A percentile compares a stretch with the other conserved stretches of the same genome.
Conservation (phyloP, 2,888 invertebrate species). For the Achlya flavicornis region DNA sequence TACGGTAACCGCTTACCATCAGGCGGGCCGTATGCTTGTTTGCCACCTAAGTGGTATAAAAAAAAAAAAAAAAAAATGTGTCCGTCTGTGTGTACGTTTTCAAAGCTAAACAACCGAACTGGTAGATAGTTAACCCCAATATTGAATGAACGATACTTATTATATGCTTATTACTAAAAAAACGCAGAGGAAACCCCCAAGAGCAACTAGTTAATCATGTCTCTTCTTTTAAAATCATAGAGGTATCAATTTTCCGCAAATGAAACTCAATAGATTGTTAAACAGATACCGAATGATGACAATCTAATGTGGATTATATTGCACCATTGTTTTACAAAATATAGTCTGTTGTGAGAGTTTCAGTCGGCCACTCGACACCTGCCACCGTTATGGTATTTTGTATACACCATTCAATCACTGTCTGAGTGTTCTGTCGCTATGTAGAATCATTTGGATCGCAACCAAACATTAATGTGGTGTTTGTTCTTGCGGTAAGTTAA, state of each 20-base stretch:
- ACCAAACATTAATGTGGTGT: too few species aligned
- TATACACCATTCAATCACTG: conserved; percentile 1
- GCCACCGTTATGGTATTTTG: neutral
- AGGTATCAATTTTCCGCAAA: neutral
- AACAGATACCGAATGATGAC: neutral
- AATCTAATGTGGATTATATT: neutral
- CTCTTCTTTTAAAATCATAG: too few species aligned
- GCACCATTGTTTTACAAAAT: conserved; percentile 9
- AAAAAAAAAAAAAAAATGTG: too few species aligned
- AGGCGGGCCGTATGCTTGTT: too few species aligned
- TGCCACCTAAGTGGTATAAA: too few species aligned
- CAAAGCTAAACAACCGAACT: too few species aligned
- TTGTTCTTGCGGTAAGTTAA: too few species aligned
- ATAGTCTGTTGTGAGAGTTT: conserved; percentile 1
- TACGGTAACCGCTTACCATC: too few species aligned
- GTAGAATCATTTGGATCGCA: neutral
- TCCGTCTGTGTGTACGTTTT: too few species aligned
- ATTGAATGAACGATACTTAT: too few species aligned
- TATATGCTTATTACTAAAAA: neutral
- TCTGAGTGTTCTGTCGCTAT: neutral
- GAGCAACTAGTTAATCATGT: too few species aligned
- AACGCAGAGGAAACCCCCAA: neutral
- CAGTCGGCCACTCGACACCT: neutral
- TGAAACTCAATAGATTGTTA: neutral
- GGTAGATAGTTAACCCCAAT: too few species aligned